Conservation (phyloP, 2,888 invertebrate species). For the Cantharis nigra region DNA sequence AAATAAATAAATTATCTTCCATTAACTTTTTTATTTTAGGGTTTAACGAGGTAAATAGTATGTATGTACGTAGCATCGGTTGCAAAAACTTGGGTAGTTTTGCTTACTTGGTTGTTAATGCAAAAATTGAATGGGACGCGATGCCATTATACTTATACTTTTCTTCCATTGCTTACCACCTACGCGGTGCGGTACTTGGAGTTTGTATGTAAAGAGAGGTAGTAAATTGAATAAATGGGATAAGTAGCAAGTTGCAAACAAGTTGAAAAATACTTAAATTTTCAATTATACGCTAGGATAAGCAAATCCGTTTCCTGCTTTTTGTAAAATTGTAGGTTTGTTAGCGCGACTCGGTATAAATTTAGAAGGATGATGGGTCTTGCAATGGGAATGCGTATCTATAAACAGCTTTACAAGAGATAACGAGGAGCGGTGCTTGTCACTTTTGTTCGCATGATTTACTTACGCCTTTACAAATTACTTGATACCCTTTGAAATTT, state of each 20-base stretch:
- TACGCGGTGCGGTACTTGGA: not conserved
- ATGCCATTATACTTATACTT: not conserved
- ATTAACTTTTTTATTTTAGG: not conserved
- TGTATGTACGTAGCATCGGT: not conserved
- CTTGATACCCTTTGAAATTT: slow-evolving; percentile 28
- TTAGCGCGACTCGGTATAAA: slow-evolving; percentile 8
- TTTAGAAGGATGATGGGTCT: not conserved
- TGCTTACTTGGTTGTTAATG: not conserved
- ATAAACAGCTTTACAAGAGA: slow-evolving; percentile 30
- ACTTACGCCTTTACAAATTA: slow-evolving; percentile 32
- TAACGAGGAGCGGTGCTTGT: slow-evolving; percentile 31
- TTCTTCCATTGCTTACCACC: not conserved
- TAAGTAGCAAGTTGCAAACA: slow-evolving; percentile 24
- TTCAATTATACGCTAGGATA: slow-evolving; percentile 35
- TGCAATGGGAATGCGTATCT: slow-evolving; percentile 26
- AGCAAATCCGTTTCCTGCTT: slow-evolving; percentile 36
- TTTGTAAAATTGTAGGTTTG: slow-evolving; percentile 28
- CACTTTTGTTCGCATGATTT: slow-evolving; percentile 32
- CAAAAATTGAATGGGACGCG: not conserved
- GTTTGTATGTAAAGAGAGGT: not conserved
- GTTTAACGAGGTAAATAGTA: not conserved
- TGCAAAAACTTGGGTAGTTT: not conserved
- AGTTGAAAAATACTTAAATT: slow-evolving; percentile 32
- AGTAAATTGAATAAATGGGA: slow-evolving; percentile 9
- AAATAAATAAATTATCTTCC: not conserved